Evolutionary conservation across 2,888 invertebrate genomes (phyloP).

Genomic region (Drosophila robusta): DNA sequence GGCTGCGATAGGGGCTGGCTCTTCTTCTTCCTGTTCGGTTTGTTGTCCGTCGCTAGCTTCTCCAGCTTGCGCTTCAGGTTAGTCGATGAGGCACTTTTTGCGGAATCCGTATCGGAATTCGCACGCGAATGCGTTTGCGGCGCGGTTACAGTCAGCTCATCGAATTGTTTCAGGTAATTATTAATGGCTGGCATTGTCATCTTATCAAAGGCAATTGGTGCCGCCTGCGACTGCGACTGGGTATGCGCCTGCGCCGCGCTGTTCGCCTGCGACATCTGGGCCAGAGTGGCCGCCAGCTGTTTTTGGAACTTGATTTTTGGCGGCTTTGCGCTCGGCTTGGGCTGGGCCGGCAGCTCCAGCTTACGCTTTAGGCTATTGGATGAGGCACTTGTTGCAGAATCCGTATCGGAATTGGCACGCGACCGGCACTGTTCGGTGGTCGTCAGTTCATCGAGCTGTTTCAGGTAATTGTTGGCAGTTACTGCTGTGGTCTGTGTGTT

Average conservation of each 20-base stretch:
- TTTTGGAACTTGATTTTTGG: slow-evolving; percentile 60
- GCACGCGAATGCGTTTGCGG: slow-evolving; percentile 55
- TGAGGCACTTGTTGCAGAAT: slow-evolving; percentile 80
- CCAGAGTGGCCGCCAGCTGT: slow-evolving; percentile 46
- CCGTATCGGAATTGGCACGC: slow-evolving; percentile 79
- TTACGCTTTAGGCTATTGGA: slow-evolving; percentile 73
- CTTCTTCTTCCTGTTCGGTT: slow-evolving; percentile 52
- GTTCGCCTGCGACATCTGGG: slow-evolving; percentile 39
- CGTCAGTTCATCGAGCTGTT: slow-evolving; percentile 66
- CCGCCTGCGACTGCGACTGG: slow-evolving; percentile 1
- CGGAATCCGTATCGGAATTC: slow-evolving; percentile 77
- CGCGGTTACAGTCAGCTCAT: slow-evolving; percentile 54
- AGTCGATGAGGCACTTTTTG: slow-evolving; percentile 61
- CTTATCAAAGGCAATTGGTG: slow-evolving; percentile 40
- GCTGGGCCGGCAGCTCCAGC: slow-evolving; percentile 26
- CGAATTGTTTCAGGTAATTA: slow-evolving; percentile 56
- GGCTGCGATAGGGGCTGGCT: slow-evolving; percentile 17
- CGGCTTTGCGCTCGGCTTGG: slow-evolving; percentile 38
- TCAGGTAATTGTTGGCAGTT: slow-evolving; percentile 48
- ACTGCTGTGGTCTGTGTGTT: slow-evolving; percentile 7
- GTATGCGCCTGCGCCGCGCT: slow-evolving; percentile 1
- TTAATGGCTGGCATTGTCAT: slow-evolving; percentile 40
- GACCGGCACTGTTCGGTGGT: slow-evolving; percentile 55
- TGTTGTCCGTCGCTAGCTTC: slow-evolving; percentile 23
- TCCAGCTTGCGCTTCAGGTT: slow-evolving; percentile 57